Base-by-base conservation (phyloP, 2,888 invertebrate genomes). In the Orthosia cruda region DNA sequence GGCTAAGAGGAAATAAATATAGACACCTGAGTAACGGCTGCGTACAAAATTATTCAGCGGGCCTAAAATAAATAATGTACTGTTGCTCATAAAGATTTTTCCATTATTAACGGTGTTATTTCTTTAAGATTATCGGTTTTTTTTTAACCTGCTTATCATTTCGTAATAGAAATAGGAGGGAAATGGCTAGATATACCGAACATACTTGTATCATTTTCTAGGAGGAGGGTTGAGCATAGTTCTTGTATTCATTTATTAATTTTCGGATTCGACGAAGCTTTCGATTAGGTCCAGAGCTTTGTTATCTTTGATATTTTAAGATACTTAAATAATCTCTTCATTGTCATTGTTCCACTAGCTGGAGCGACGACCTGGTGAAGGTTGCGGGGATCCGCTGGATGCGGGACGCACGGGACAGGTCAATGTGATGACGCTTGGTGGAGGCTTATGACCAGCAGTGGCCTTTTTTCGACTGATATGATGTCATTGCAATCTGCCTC, bases 41-140 rank as follows among this genome's bases (percentile, higher is more conserved):
- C 15, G 7, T 47, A 40, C 18, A 61, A 69, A 23, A 55, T 75
- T 55, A 61, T 49, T 26, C 18, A 68, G 40, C 23, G 23, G 20
- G 69, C 50, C 49, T n/a, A 23, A 75, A 59, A 68, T 54, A 68
- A 68, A 59, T 66, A 52, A 52, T 23, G n/a, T 13, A 20, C 13
- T 45, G 18, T 57, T 50, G 18, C 45, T 59, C 32, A 66, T 32
- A 32, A 23, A 59, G 16, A 54, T 47, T 59, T 67, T 75, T 68
- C 4, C 23, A n/a, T 16, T 59, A 52, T 45, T 1, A 47, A 26
- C 15, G 3, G 16, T 50, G 26, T 66, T 66, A 47, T 74, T 52
- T 58, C 7, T 52, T 47, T 49, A 3, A 18, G 32, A 18, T 58
- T n/a, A 45, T 45, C 18, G 52, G 15, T 18, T 59, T 40, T n/a